Base-by-base conservation (phyloP, 2,888 invertebrate species). In the Mayetiola destructor region DNA sequence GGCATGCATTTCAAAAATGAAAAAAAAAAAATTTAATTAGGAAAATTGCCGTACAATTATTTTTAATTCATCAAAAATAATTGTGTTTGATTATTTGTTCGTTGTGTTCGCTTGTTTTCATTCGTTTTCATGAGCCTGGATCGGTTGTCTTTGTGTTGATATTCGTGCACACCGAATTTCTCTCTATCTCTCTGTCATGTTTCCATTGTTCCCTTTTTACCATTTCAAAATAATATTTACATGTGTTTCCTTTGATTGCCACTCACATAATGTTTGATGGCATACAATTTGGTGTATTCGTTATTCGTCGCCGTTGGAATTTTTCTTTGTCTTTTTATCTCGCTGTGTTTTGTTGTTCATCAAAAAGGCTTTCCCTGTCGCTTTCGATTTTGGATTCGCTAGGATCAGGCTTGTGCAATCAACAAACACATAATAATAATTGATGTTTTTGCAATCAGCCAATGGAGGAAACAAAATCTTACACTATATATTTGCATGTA, bases 11-110 rank as follows among this genome's bases (percentile, higher is more conserved):
- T n/a, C n/a, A n/a, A n/a, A n/a, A n/a, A n/a, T n/a, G n/a, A n/a
- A n/a, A n/a, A n/a, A n/a, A n/a, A 48, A 27, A 48, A 48, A 48
- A 48, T 48, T 48, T 48, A 48, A 48, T 48, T 48, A 48, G 48
- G 48, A 48, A 48, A 48, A 48, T 48, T 48, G 48, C 23, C n/a
- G 48, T 48, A 48, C 48, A 48, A 48, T 48, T 48, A 48, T 48
- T 48, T 48, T 48, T 48, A 48, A 48, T 48, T 48, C 27, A 27
- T 27, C n/a, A n/a, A 27, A n/a, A n/a, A 16, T 48, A 48, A 48
- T 48, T 48, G 48, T 48, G 48, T 48, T 48, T 48, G 48, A 27
- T 48, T 48, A 48, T 48, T 48, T 27, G 23, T 48, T 48, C 27
- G 48, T 48, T 8, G n/a, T 4, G 14, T 48, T 42, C 42, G 10